Base-by-base conservation (phyloP, 2,888 invertebrate genomes). In the Stratiomys singularior region DNA sequence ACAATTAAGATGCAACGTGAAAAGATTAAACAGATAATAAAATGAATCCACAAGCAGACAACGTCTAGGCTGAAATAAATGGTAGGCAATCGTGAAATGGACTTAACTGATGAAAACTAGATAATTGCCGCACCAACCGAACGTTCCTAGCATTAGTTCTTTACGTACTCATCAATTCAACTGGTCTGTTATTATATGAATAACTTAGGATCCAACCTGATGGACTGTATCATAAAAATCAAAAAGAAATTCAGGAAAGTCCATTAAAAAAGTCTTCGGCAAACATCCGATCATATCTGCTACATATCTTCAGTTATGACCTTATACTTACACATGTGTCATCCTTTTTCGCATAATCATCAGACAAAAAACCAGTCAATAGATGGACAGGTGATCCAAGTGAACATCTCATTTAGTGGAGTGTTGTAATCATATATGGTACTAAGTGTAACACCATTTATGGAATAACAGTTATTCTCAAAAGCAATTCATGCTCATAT, bases 371-470 rank as follows among this genome's bases (percentile, higher is more conserved):
- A 23, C 46, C 28, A 58, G 28, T 56, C 56, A 30, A 56, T 21
- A 21, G 58, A 72, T 56, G 30, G 23, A 72, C 72, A 72, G 72
- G 72, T 72, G 72, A 58, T 58, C 67, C 23, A 44, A 67, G 56
- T 56, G 18, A 56, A 72, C 28, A 56, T 30, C 72, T 72, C 72
- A 72, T 72, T 72, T 58, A 2, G 72, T 18, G 28, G 23, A 47
- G 69, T 47, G 47, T 21, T 23, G 37, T 58, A 21, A 30, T 72
- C 72, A 56, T 72, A 56, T 58, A 72, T 18, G 72, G 56, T 21
- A 72, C 30, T 28, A 72, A 72, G 21, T 23, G 27, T 1, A 11
- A 30, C 5, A 13, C 72, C 72, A 72, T 72, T 47, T 21, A 72
- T 9, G 72, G 37, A 21, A 58, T 56, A 72, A 30, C 72, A 30